These are phyloP conservation scores for Dendrocopos noguchii DNA, from an alignment of 2,113 vertebrate genomes.

Conservation along the genomic window DNA sequence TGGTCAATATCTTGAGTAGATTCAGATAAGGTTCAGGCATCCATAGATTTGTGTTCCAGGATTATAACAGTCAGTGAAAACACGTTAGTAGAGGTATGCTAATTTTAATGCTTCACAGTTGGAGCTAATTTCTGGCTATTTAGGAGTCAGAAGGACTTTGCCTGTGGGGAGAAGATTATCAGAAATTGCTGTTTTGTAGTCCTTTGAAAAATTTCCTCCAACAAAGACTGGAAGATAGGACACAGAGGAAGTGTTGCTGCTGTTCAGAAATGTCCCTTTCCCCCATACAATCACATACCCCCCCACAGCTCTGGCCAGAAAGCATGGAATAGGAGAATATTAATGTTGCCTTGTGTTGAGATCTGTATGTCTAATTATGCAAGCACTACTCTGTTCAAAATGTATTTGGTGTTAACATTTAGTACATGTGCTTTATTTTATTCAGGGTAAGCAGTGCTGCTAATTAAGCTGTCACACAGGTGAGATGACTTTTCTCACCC, in stretches of 20 bases:
- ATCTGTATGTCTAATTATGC: neutral
- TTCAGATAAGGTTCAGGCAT: neutral
- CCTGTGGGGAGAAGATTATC: neutral
- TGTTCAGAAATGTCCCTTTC: neutral
- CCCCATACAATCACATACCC: neutral
- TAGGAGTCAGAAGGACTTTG: neutral
- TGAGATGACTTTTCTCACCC: neutral
- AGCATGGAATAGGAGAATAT: neutral
- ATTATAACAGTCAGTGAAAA: neutral
- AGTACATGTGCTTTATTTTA: neutral
- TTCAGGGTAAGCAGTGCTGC: neutral
- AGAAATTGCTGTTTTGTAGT: neutral
- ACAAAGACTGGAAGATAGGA: neutral
- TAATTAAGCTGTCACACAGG: neutral
- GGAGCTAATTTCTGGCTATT: slow-evolving; percentile 6
- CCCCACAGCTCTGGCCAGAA: neutral
- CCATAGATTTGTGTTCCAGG: neutral
- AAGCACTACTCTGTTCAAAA: neutral
- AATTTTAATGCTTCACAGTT: neutral
- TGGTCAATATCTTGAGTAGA: neutral
- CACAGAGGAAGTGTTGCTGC: neutral
- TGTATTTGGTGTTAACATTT: neutral
- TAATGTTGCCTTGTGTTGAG: neutral
- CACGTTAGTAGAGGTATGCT: neutral
- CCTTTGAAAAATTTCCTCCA: neutral